A percentile compares a stretch with the other conserved stretches of the same genome.
Conservation (phyloP, 2,888 invertebrate genomes). For the Drosophila buzzatii region DNA sequence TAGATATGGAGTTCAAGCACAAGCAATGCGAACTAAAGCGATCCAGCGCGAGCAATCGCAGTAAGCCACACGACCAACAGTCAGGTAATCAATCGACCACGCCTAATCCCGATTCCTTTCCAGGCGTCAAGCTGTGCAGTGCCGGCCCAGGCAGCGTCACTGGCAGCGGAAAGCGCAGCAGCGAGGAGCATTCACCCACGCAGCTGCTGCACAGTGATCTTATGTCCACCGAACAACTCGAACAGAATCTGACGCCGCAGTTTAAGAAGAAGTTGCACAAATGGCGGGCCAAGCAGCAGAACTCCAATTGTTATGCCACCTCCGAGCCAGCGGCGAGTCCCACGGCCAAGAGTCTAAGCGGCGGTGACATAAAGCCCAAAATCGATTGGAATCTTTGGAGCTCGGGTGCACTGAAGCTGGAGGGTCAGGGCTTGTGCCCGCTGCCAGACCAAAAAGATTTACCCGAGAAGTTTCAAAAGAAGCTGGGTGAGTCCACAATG, state of each 20-base stretch:
- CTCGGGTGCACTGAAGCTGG: constrained; percentile 85
- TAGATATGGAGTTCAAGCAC: constrained; percentile 91
- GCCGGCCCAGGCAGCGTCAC: constrained; percentile 43
- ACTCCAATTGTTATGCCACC: constrained; percentile 61
- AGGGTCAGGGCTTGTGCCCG: constrained; percentile 85
- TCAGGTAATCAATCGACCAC: not conserved
- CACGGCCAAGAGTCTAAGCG: constrained; percentile 62
- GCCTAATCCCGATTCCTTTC: not conserved
- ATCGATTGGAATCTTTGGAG: constrained; percentile 89
- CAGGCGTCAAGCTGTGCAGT: constrained; percentile 54
- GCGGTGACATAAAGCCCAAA: constrained; percentile 85
- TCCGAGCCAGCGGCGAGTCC: constrained; percentile 72
- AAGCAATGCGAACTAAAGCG: constrained; percentile 88
- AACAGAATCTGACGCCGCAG: constrained; percentile 91
- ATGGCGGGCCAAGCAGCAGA: constrained; percentile 89
- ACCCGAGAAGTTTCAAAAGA: constrained; percentile 93
- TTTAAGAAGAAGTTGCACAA: constrained; percentile 94
- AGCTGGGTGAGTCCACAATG: constrained; percentile 87
- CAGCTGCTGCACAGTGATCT: constrained; percentile 75
- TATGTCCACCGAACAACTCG: constrained; percentile 84
- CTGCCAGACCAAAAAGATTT: constrained; percentile 89
- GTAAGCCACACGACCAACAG: constrained; percentile 50
- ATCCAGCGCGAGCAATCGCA: constrained; percentile 67
- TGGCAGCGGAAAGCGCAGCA: constrained; percentile 68
- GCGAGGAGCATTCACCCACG: constrained; percentile 80